Evolutionary conservation across 2,797 vertebrate genomes (phyloP).

Genomic region (Arctocebus calabarensis): DNA sequence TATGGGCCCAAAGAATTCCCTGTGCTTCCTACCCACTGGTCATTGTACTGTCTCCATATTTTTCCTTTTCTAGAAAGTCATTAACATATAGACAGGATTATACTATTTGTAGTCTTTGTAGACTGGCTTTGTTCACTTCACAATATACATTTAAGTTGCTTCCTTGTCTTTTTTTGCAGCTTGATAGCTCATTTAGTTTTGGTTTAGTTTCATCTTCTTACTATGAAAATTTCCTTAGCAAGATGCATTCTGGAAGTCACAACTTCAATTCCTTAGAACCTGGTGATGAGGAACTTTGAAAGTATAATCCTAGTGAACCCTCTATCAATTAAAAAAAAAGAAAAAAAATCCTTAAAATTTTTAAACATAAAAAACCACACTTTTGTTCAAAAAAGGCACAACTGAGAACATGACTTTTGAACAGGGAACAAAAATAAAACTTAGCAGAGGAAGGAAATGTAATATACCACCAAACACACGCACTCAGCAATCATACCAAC

Average conservation of each 20-base stretch:
- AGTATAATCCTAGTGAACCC: not conserved
- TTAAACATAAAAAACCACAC: not conserved
- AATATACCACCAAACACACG: not conserved
- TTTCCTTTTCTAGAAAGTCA: not conserved
- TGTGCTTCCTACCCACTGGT: not conserved
- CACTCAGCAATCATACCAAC: not conserved
- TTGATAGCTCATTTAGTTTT: not conserved
- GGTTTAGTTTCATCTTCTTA: not conserved
- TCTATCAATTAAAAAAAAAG: not conserved
- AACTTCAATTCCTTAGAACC: not conserved
- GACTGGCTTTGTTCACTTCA: not conserved
- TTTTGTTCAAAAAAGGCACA: not conserved
- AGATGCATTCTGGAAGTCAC: not conserved
- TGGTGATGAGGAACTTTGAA: conserved; percentile 15
- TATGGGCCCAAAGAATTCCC: not conserved
- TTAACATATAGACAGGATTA: not conserved
- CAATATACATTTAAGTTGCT: not conserved
- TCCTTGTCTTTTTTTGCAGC: not conserved
- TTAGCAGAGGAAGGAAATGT: conserved; percentile 51
- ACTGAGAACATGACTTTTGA: conserved; percentile 34
- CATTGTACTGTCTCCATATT: not conserved
- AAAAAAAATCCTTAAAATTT: not conserved
- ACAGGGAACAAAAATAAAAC: conserved; percentile 58
- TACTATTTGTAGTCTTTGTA: not conserved
- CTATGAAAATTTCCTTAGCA: not conserved